Conservation (phyloP, 2,113 vertebrate genomes). For the Oreochromis niloticus region DNA sequence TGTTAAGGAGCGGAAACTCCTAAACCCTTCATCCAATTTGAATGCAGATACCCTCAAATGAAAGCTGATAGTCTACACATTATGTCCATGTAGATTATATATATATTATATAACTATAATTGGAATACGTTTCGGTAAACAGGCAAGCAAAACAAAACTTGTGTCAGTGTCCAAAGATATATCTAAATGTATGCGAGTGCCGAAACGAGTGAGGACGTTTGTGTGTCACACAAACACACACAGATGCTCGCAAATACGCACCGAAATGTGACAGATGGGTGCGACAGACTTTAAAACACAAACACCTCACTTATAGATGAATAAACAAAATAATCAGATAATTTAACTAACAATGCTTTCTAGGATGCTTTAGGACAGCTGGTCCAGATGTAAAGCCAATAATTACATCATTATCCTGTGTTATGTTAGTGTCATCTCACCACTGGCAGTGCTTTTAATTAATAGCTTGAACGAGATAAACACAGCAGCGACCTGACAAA, state of each 20-base stretch:
- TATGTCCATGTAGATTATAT: background rate
- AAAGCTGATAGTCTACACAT: background rate
- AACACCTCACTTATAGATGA: background rate
- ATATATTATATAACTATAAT: background rate
- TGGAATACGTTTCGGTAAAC: background rate
- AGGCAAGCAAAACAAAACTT: background rate
- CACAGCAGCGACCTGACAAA: constrained; percentile 5
- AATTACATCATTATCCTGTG: constrained; percentile 39
- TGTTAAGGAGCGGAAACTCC: background rate
- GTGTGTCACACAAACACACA: background rate
- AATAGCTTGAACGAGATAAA: constrained; percentile 21
- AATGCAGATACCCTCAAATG: background rate
- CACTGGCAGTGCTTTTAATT: constrained; percentile 7
- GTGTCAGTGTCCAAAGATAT: background rate
- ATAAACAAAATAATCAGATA: constrained; percentile 44
- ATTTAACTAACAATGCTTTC: constrained; percentile 49
- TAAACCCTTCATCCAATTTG: background rate
- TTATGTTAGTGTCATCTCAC: constrained; percentile 26
- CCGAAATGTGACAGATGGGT: constrained; percentile 17
- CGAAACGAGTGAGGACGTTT: background rate
- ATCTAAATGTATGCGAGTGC: background rate
- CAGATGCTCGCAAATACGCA: background rate
- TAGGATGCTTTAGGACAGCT: background rate
- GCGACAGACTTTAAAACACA: background rate
- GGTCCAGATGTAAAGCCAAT: constrained; percentile 44